These are phyloP conservation scores for Melanotaenia boesemani DNA, from an alignment of 2,797 vertebrate genomes.

Conservation along the genomic window DNA sequence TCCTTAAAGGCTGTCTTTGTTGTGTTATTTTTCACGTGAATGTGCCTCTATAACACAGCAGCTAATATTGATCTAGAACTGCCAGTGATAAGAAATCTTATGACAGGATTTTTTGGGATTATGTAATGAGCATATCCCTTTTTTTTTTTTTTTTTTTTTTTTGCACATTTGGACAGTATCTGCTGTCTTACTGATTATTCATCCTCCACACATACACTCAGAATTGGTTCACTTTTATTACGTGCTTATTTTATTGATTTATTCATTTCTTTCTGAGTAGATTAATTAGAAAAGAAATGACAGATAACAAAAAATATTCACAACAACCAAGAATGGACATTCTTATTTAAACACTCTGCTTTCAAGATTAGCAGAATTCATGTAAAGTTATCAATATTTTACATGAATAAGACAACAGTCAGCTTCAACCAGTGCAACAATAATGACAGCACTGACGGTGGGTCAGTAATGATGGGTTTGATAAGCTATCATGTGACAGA, in stretches of 20 bases:
- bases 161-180: slow-evolving; percentile 13
- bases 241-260: neutral
- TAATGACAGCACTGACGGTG: neutral
- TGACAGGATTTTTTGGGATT: neutral
- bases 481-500: neutral
- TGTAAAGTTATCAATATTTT: neutral
- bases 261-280: neutral
- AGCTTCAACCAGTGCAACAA: neutral
- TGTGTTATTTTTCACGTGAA: no score
- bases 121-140: neutral
- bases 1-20: no score
- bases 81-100: neutral
- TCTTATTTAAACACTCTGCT: neutral
- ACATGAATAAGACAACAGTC: neutral
- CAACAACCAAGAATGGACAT: neutral
- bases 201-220: neutral
- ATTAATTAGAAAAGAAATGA: neutral
- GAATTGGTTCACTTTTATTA: neutral
- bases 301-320: neutral
- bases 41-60: no score
- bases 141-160: neutral
- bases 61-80: no score
- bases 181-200: neutral
- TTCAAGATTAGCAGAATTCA: neutral
- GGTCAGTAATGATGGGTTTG: neutral